Evolutionary conservation across 2,888 invertebrate species (phyloP).

Genomic region (Macrophya annulata): DNA sequence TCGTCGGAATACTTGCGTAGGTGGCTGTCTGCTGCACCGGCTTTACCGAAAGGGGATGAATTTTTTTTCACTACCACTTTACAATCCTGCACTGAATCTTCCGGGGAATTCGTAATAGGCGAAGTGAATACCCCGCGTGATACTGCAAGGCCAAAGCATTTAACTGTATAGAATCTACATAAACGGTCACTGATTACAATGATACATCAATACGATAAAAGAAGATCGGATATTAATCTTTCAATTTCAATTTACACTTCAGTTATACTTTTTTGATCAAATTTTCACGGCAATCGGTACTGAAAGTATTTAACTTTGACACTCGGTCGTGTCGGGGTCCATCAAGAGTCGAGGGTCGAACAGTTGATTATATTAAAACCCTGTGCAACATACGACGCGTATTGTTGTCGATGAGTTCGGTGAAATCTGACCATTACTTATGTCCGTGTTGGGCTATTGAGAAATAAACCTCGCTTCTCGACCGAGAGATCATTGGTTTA

Average conservation of each 20-base stretch:
- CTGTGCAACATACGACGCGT: background rate
- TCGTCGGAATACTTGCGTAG: conserved; percentile 12
- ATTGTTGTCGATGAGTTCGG: background rate
- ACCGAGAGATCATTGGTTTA: background rate
- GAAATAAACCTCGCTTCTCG: background rate
- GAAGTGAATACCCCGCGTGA: background rate
- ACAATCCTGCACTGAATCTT: background rate
- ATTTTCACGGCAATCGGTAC: background rate
- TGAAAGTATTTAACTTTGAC: background rate
- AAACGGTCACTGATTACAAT: no score
- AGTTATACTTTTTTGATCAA: background rate
- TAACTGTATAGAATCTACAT: background rate
- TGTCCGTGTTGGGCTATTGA: conserved; percentile 14
- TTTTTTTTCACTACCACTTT: background rate
- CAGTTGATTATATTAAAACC: background rate
- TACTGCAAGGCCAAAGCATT: background rate
- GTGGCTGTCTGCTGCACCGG: background rate
- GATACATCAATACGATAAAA: background rate
- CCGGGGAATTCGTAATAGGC: background rate
- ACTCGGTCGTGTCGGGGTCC: background rate
- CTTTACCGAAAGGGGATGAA: background rate
- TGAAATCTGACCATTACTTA: background rate
- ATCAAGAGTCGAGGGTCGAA: background rate
- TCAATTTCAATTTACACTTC: background rate
- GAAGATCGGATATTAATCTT: background rate